Conservation (phyloP, 1,140 invertebrate genomes). For the Periplaneta americana region DNA sequence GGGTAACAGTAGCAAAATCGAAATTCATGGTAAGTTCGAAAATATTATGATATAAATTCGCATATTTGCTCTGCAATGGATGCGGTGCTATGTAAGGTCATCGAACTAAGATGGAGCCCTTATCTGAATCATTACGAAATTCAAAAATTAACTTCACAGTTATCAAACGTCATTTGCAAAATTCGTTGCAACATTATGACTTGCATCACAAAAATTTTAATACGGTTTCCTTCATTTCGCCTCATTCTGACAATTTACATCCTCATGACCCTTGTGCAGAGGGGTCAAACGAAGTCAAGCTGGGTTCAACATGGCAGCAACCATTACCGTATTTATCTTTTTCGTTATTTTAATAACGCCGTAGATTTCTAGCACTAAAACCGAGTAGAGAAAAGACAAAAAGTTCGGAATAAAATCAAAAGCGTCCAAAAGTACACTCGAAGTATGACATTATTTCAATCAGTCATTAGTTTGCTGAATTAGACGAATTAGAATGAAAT, state of each 20-base stretch:
- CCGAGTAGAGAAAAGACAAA: no score
- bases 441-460: no score
- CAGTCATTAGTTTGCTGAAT: no score
- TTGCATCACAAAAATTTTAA: background rate
- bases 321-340: background rate
- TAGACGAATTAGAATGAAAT: no score
- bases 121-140: background rate
- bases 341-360: no score
- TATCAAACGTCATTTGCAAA: background rate
- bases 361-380: no score
- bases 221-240: background rate
- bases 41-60: no score
- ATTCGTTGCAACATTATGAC: accelerated
- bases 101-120: background rate
- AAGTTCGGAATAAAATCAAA: no score
- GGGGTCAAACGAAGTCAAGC: background rate
- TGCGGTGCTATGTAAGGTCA: background rate
- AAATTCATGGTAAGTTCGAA: no score
- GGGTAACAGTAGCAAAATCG: no score
- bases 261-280: background rate
- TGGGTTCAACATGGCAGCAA: background rate
- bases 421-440: no score
- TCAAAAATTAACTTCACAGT: no score
- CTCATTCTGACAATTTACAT: background rate
- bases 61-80: background rate